A percentile compares a stretch with the other conserved stretches of the same genome.
Conservation (phyloP, 1,140 invertebrate genomes). For the Homarus americanus region DNA sequence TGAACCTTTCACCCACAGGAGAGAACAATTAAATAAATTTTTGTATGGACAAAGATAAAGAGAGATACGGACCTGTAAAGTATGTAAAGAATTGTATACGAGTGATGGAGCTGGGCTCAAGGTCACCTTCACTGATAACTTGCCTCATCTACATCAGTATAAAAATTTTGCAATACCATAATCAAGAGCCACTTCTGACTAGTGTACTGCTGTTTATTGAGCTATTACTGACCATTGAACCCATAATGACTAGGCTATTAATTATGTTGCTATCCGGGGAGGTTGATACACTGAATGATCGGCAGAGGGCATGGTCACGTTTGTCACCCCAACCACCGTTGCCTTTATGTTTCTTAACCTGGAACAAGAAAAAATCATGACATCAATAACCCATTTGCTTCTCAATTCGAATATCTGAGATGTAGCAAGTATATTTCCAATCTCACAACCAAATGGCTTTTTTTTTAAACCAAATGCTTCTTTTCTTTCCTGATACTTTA, state of each 20-base stretch:
- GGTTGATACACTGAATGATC: conserved; percentile 42
- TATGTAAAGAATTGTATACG: background rate
- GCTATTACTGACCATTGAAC: conserved; percentile 2
- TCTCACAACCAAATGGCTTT: too few species aligned
- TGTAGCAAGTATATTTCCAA: background rate
- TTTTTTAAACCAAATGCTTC: too few species aligned
- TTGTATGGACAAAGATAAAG: background rate
- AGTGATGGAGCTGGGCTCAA: background rate
- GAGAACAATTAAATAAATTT: background rate
- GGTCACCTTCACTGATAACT: background rate
- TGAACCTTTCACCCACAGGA: background rate
- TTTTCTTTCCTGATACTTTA: background rate
- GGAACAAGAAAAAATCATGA: conserved; percentile 57
- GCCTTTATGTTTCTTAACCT: conserved; percentile 91
- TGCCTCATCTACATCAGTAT: background rate
- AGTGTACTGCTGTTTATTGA: background rate
- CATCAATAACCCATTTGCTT: too few species aligned
- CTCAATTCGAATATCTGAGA: background rate
- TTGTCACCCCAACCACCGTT: conserved; percentile 99
- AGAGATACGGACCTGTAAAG: background rate
- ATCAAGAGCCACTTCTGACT: conserved; percentile 44
- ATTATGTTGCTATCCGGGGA: background rate
- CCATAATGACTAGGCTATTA: background rate
- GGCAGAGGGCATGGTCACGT: conserved; percentile 83
- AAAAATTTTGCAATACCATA: conserved; percentile 23